A percentile compares a stretch with the other conserved stretches of the same genome.
Evolutionary conservation across 2,888 invertebrate species (phyloP).

Genomic region (Pecten maximus): DNA sequence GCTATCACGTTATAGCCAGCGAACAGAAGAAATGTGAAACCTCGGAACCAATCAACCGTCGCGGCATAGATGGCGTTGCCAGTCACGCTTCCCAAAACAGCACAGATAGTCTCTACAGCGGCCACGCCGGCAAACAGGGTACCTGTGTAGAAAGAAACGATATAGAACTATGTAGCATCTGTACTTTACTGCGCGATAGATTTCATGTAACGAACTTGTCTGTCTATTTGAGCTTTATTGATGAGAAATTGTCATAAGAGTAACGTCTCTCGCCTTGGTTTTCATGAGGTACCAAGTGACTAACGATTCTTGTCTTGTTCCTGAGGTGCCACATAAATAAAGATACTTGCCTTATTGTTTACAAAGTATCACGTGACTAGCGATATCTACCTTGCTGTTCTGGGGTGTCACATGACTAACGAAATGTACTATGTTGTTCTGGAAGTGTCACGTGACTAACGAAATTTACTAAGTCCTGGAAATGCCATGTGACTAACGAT

Average conservation of each 20-base stretch:
- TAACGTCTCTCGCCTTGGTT: no score
- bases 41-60: constrained; percentile 41
- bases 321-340: no score
- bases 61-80: constrained; percentile 39
- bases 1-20: background rate
- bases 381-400: no score
- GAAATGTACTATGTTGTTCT: background rate
- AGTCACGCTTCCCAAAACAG: constrained; percentile 37
- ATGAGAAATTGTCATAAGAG: no score
- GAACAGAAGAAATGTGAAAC: constrained; percentile 44
- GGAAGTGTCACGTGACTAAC: background rate
- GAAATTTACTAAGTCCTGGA: background rate
- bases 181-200: no score
- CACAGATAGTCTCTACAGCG: constrained; percentile 36
- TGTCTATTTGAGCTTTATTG: no score
- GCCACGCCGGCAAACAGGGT: constrained; percentile 40
- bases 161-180: no score
- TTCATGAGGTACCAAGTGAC: background rate
- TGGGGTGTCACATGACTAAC: background rate
- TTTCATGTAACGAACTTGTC: no score
- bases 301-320: background rate
- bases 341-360: background rate
- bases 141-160: constrained; percentile 9
- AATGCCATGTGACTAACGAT: background rate
- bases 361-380: no score